Evolutionary conservation across 2,113 vertebrate species (phyloP), one percentile per base, ranked within the genome.

Genomic region (Ascaphus truei): DNA sequence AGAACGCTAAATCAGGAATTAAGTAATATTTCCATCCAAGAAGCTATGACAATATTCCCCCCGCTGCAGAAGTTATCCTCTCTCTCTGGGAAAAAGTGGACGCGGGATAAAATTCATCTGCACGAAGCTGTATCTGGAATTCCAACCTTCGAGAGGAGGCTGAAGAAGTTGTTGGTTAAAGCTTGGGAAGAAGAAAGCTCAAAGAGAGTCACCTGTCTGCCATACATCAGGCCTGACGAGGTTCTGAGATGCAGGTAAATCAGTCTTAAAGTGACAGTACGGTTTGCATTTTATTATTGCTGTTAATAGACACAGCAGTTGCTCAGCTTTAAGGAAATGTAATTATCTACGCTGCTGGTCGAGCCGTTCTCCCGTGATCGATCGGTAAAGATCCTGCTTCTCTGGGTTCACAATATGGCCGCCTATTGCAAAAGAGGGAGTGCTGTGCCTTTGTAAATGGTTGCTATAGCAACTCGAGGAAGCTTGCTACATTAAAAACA

Each of bases 241-340:
- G 69, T 77, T 51, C 55, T 81, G 63, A 86, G 72, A 67, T 89
- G 79, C 80, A 81, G 79, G 82, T 88, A 68, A 82, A 68, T 31
- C 4, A 50, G 45, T 1, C 45, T n/a, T n/a, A n/a, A n/a, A n/a
- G n/a, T n/a, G n/a, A n/a, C n/a, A n/a, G n/a, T n/a, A n/a, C n/a
- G n/a, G n/a, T n/a, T n/a, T n/a, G n/a, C n/a, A n/a, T n/a, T n/a
- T n/a, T n/a, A n/a, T n/a, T n/a, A n/a, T n/a, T n/a, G n/a, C n/a
- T n/a, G n/a, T n/a, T n/a, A n/a, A n/a, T n/a, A n/a, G n/a, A n/a
- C n/a, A n/a, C n/a, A n/a, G n/a, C n/a, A n/a, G n/a, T n/a, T n/a
- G n/a, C n/a, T n/a, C n/a, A n/a, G n/a, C n/a, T n/a, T n/a, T n/a
- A n/a, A n/a, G n/a, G n/a, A n/a, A n/a, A n/a, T n/a, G n/a, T n/a